Evolutionary conservation across 2,888 invertebrate genomes (phyloP), one percentile per base, ranked within the genome.

Genomic region (Andrena bicolor): DNA sequence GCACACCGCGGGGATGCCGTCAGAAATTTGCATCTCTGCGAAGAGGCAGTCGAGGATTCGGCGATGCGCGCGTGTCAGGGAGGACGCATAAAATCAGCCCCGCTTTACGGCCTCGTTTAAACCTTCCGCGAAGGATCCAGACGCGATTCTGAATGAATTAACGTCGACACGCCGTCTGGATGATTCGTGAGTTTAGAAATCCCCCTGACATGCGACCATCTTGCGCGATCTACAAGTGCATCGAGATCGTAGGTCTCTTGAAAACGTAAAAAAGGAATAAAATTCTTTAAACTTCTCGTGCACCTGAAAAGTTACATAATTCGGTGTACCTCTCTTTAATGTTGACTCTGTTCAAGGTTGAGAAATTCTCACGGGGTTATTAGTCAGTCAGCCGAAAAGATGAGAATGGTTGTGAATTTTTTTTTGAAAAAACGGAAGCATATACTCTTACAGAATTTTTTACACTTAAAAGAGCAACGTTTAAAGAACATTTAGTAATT

Each of bases 61-160:
- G 10, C 26, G 73, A 63, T 41, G 70, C 61, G 61, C 81, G 64
- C 70, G 72, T 65, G 72, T 77, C 72, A 48, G 63, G 26, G 71
- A 60, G 76, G 58, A 49, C 60, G 35, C 72, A 65, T 76, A 77
- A 80, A 81, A 79, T 73, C 81, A 61, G 53, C 60, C 7, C 7
- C 48, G 58, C 51, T 89, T 88, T 89, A 89, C 74, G 73, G 71
- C 35, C 77, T 69, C 79, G 79, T 87, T 87, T 82, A 82, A 56
- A 78, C 80, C 75, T 51, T 51, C 79, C 32, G 48, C 35, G 58
- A 28, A 41, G 69, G 48, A 80, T 83, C 76, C 73, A 60, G 60
- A 49, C 65, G 83, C 80, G 76, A 76, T 86, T 89, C 53, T 80
- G 90, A 90, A 90, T 90, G 89, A 90, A 91, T 90, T 91, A 88